Base-by-base conservation (phyloP, 2,797 vertebrate genomes). In the Coccyzus lansbergi region DNA sequence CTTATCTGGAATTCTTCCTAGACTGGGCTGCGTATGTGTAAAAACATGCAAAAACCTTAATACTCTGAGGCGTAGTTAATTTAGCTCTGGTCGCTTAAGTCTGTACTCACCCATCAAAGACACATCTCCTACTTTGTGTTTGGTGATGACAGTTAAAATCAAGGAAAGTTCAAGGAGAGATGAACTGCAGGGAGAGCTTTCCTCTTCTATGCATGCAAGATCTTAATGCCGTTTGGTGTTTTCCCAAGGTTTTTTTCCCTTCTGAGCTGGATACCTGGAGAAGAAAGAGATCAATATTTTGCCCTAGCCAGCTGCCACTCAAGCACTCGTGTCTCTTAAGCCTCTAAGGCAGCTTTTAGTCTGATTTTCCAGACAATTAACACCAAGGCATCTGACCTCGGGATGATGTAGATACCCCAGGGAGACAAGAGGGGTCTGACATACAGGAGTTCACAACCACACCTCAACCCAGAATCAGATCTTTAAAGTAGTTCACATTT, bases 331-430 rank as follows among this genome's bases (percentile, higher is more conserved):
- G 4, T 55, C 42, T 72, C 34, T 12, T 34, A 82, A 71, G 48
- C 19, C 10, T 85, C 76, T 87, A 88, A 80, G 56, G 49, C 68
- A 95, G 88, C 62, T 89, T 89, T 92, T 64, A 92, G 81, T 83
- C 85, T 84, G 40, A 89, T 95, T 93, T 95, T 94, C 84, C 86
- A 92, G 88, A 76, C 52, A 76, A 84, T 91, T 90, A 86, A 59
- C 79, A 68, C 63, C 12, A 31, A 87, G 82, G 68, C 64, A 65
- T 40, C 55, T 83, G 92, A 88, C 33, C 69, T 33, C 5, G 0
- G 1, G 83, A 29, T n/a, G 48, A 33, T 25, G 58, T 68, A 87
- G 80, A 77, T 17, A 68, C 28, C 83, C 77, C 40, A 51, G 1
- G 0, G 86, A 80, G 92, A 63, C 24, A 18, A 6, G 22, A 84